Conservation (phyloP, 2,113 vertebrate genomes). For the Alligator sinensis region DNA sequence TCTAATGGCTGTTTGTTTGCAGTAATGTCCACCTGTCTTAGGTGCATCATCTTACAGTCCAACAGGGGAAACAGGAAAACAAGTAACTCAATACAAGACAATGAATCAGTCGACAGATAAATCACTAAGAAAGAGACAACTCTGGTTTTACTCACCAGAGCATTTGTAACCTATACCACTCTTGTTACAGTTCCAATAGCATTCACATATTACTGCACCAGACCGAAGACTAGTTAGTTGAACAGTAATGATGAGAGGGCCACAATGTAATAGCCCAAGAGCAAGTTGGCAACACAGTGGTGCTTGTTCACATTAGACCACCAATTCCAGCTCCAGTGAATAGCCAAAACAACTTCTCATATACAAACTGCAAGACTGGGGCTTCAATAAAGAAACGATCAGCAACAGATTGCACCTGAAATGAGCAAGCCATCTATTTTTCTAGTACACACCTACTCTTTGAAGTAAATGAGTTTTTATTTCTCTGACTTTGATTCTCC, state of each 20-base stretch:
- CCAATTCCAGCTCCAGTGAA: fast-evolving
- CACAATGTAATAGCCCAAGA: fast-evolving
- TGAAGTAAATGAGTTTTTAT: background rate
- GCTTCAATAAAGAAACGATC: background rate
- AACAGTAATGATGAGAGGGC: fast-evolving
- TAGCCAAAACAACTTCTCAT: background rate
- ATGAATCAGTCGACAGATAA: background rate
- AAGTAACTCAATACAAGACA: background rate
- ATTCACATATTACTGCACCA: fast-evolving
- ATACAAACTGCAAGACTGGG: background rate
- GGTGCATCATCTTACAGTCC: background rate
- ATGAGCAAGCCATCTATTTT: background rate
- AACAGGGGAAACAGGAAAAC: background rate
- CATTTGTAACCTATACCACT: background rate
- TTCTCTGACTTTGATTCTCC: background rate
- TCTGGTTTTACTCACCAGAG: background rate
- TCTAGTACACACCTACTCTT: background rate
- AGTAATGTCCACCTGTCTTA: background rate
- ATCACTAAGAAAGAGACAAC: background rate
- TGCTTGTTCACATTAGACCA: fast-evolving
- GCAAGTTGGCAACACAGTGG: background rate
- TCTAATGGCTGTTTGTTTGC: constrained; percentile 5
- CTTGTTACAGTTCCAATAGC: background rate
- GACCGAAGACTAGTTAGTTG: background rate
- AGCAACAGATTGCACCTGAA: background rate